phyloP scores from a whole-genome alignment of 2,888 invertebrate genomes.

The Eledone cirrhosa region DNA sequence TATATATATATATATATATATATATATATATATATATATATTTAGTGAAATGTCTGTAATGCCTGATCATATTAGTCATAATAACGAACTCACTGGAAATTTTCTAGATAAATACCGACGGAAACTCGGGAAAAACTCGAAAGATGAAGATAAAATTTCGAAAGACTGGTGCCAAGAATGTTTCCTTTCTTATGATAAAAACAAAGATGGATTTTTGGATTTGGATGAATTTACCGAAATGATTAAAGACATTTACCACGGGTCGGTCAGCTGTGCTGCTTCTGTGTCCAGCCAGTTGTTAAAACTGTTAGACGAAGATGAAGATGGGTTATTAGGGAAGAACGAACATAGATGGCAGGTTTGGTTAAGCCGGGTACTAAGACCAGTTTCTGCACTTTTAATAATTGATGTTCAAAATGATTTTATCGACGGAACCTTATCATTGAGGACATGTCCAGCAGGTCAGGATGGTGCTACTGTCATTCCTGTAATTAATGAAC shows the following conservation, averaged over 20 bases:
- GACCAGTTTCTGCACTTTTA: constrained; percentile 75
- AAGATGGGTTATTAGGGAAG: not conserved
- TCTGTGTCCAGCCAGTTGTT: not conserved
- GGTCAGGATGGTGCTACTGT: constrained; percentile 74
- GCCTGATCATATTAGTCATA: too few relatives aligned
- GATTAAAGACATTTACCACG: not conserved
- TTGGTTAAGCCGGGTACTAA: constrained; percentile 41
- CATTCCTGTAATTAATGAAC: constrained; percentile 86
- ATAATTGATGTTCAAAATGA: constrained; percentile 98
- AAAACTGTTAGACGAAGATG: not conserved
- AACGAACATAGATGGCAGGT: constrained; percentile 31
- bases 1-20: too few relatives aligned
- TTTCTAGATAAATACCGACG: too few relatives aligned
- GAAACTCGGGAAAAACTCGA: too few relatives aligned
- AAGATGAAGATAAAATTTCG: too few relatives aligned
- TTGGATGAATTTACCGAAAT: not conserved
- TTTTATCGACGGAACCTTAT: constrained; percentile 92
- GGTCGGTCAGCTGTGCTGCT: not conserved
- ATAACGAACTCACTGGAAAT: too few relatives aligned
- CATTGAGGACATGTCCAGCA: constrained; percentile 91
- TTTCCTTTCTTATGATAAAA: not conserved
- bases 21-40: too few relatives aligned
- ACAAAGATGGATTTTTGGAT: constrained; percentile 10
- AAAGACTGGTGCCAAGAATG: constrained; percentile 1
- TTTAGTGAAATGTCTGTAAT: too few relatives aligned